Evolutionary conservation across 2,797 vertebrate species (phyloP).

Genomic region (Neosilurus hyrtlii): DNA sequence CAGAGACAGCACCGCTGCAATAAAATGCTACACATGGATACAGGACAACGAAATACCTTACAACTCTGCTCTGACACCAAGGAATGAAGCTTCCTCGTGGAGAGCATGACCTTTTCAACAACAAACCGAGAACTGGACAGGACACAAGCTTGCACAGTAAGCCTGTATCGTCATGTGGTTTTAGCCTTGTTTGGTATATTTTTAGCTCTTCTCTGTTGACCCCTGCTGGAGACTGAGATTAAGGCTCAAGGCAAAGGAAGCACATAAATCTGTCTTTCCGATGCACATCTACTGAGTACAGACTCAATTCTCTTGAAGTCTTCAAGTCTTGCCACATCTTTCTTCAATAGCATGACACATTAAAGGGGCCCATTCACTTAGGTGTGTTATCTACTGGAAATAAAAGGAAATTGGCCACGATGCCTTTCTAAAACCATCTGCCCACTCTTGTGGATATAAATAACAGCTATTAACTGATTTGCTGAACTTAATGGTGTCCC

Average conservation of each 20-base stretch:
- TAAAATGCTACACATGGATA: too few species aligned
- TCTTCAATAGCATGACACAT: not conserved
- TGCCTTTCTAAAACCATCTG: too few species aligned
- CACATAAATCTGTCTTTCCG: not conserved
- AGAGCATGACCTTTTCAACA: slow-evolving; percentile 23
- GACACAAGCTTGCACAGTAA: slow-evolving; percentile 10
- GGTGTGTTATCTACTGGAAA: too few species aligned
- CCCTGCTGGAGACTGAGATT: not conserved
- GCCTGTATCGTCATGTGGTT: not conserved
- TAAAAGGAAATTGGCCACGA: too few species aligned
- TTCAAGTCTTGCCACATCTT: not conserved
- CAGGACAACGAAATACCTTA: too few species aligned
- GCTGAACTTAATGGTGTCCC: not conserved
- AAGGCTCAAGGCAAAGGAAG: too few species aligned
- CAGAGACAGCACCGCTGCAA: too few species aligned
- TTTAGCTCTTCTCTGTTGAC: not conserved
- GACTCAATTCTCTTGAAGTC: not conserved
- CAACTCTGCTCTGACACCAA: not conserved
- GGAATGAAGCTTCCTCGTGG: slow-evolving; percentile 7
- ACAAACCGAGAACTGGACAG: slow-evolving; percentile 10
- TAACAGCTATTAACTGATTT: not conserved
- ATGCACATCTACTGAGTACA: not conserved
- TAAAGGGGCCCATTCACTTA: too few species aligned
- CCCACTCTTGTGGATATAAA: too few species aligned
- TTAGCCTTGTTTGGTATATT: slow-evolving; percentile 4